Conservation (phyloP, 2,113 vertebrate genomes). For the Axis porcinus region DNA sequence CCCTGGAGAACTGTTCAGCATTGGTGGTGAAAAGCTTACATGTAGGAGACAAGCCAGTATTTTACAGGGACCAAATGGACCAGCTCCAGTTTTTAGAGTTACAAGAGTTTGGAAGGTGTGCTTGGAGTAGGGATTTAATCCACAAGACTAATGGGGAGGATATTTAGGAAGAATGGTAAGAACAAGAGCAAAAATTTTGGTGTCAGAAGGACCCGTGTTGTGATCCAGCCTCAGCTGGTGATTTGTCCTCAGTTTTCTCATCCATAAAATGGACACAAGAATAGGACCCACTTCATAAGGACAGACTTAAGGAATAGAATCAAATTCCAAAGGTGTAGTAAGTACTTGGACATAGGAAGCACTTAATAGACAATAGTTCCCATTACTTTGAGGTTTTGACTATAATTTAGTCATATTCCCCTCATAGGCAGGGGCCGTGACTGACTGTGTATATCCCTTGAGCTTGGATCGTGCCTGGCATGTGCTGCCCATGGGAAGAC, state of each 20-base stretch:
- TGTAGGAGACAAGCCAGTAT: neutral
- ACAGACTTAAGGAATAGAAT: neutral
- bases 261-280: neutral
- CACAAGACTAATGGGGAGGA: neutral
- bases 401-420: neutral
- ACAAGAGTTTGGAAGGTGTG: neutral
- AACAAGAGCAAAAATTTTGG: neutral
- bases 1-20: rapidly evolving
- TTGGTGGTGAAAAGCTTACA: neutral
- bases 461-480: rapidly evolving
- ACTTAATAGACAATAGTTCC: neutral
- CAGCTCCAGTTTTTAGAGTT: neutral
- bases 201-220: neutral
- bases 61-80: neutral
- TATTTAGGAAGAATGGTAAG: neutral
- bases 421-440: neutral
- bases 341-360: neutral
- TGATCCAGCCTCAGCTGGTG: neutral
- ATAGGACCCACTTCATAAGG: neutral
- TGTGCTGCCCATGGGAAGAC: neutral
- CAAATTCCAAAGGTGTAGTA: neutral
- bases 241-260: neutral
- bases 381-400: neutral
- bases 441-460: neutral
- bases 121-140: neutral